Conservation (phyloP, 2,888 invertebrate species). For the Neelides folsomi region DNA sequence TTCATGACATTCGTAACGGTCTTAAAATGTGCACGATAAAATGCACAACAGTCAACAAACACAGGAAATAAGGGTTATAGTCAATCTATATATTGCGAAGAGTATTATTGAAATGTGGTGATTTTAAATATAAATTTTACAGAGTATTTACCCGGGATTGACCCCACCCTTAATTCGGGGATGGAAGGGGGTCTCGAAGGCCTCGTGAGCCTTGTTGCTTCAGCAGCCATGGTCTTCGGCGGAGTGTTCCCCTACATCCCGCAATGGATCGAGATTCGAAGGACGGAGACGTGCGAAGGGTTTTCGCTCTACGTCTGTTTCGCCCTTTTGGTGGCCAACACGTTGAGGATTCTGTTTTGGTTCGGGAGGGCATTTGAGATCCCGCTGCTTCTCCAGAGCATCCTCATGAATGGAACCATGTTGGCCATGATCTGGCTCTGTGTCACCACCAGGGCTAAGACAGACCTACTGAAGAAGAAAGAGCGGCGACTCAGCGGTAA, state of each 20-base stretch:
- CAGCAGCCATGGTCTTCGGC: slow-evolving; percentile 84
- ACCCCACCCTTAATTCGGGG: too few species aligned
- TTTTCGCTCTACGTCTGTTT: slow-evolving; percentile 95
- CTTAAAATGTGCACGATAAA: too few species aligned
- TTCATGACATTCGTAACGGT: too few species aligned
- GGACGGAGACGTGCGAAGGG: slow-evolving; percentile 84
- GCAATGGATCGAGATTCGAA: slow-evolving; percentile 84
- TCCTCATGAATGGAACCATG: slow-evolving; percentile 96
- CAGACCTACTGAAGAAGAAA: slow-evolving; percentile 54
- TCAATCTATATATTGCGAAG: too few species aligned
- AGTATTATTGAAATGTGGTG: too few species aligned
- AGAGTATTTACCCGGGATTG: too few species aligned
- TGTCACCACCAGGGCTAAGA: slow-evolving; percentile 69
- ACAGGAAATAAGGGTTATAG: too few species aligned
- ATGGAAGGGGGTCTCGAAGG: too few species aligned
- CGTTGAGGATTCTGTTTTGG: slow-evolving; percentile 95
- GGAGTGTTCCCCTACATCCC: slow-evolving; percentile 93
- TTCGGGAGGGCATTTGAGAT: slow-evolving; percentile 95
- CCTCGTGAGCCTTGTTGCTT: slow-evolving; percentile 62
- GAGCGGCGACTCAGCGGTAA: slow-evolving; percentile 75
- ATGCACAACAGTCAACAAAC: too few species aligned
- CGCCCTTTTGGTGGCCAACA: slow-evolving; percentile 87
- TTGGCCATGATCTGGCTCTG: slow-evolving; percentile 86
- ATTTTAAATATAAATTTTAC: too few species aligned
- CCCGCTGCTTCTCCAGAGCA: slow-evolving; percentile 86